Evolutionary conservation across 2,113 vertebrate genomes (phyloP).

Genomic region (Oryzias curvinotus): DNA sequence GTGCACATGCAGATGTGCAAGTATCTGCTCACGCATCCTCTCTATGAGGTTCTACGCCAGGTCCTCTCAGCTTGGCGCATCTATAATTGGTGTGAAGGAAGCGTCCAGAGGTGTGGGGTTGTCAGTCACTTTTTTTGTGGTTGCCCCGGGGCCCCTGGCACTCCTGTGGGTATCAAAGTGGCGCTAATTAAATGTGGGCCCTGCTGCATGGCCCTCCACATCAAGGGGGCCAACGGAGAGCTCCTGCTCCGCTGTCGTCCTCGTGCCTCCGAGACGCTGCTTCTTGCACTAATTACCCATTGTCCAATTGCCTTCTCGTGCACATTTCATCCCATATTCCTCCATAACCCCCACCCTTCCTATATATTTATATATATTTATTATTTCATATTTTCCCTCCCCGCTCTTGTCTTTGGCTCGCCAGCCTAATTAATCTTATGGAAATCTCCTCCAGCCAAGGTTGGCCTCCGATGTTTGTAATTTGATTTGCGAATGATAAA

Average conservation of each 20-base stretch:
- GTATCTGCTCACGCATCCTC: slow-evolving; percentile 33
- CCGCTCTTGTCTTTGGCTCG: slow-evolving; percentile 87
- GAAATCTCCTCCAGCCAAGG: slow-evolving; percentile 98
- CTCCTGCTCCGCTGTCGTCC: slow-evolving; percentile 89
- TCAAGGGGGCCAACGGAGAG: slow-evolving; percentile 84
- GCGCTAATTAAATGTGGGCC: slow-evolving; percentile 99
- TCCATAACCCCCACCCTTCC: slow-evolving; percentile 59
- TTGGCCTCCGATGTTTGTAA: slow-evolving; percentile 99
- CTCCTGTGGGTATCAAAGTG: slow-evolving; percentile 99
- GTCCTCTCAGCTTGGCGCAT: slow-evolving; percentile 78
- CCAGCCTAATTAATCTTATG: slow-evolving; percentile 99
- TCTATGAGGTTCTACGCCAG: slow-evolving; percentile 48
- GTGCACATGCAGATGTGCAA: slow-evolving; percentile 54
- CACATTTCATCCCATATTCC: slow-evolving; percentile 41
- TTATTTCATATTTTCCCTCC: slow-evolving; percentile 80
- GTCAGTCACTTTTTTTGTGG: slow-evolving; percentile 95
- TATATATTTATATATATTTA: slow-evolving; percentile 52
- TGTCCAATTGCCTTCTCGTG: slow-evolving; percentile 93
- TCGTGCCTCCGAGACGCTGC: slow-evolving; percentile 94
- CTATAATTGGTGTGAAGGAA: slow-evolving; percentile 87
- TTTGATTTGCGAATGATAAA: slow-evolving; percentile 99
- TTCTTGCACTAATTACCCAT: slow-evolving; percentile 99
- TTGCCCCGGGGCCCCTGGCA: slow-evolving; percentile 96
- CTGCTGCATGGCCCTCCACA: slow-evolving; percentile 90
- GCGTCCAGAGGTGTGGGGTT: slow-evolving; percentile 90